phyloP scores from a whole-genome alignment of 2,113 vertebrate species.

The Phycodurus eques region DNA sequence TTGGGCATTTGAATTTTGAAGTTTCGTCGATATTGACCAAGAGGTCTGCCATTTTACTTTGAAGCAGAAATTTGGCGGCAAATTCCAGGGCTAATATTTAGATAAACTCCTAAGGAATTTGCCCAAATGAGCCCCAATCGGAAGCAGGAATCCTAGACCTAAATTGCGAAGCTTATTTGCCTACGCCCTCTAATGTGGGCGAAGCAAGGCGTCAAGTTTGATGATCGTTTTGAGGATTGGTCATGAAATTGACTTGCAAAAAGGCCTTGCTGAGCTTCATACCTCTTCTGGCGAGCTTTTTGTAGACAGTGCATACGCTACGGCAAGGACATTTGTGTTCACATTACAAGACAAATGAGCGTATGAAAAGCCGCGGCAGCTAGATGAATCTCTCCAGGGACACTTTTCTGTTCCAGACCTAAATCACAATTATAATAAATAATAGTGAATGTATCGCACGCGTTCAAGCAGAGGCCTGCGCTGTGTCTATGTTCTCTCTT shows the following conservation, averaged over 20 bases:
- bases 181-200: neutral
- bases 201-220: neutral
- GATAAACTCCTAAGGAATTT: too few relatives aligned
- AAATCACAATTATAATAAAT: constrained; percentile 69
- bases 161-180: neutral
- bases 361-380: constrained; percentile 38
- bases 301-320: neutral
- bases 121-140: too few relatives aligned
- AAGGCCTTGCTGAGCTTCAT: neutral
- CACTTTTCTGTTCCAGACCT: constrained; percentile 49
- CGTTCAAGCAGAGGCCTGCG: constrained; percentile 55
- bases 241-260: neutral
- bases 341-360: constrained; percentile 38
- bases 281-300: neutral
- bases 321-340: constrained; percentile 17
- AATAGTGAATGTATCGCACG: constrained; percentile 63
- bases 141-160: too few relatives aligned
- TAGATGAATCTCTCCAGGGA: constrained; percentile 44
- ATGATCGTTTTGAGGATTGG: neutral
- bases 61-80: too few relatives aligned
- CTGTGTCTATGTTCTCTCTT: constrained; percentile 41
- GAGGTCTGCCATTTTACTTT: too few relatives aligned
- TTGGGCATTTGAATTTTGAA: too few relatives aligned
- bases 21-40: too few relatives aligned
- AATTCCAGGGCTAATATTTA: too few relatives aligned